These are phyloP conservation scores for Hemicentrotus pulcherrimus DNA, from an alignment of 35 echinoderm and acorn worm species.

Conservation along the genomic window DNA sequence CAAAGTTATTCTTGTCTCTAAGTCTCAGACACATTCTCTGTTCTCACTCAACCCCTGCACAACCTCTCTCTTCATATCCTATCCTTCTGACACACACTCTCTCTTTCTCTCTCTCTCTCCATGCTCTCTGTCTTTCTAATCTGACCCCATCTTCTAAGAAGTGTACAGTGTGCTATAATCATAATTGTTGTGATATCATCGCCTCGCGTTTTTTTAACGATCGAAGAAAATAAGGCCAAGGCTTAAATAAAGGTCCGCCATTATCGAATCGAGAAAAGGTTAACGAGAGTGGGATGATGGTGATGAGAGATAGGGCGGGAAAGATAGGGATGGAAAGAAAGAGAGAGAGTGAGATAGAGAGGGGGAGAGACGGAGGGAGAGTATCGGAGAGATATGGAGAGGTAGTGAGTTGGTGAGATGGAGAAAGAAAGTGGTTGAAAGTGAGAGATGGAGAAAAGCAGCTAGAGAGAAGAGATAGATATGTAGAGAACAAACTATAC, in stretches of 20 bases:
- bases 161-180: neutral
- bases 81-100: neutral
- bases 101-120: neutral
- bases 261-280: slow-evolving; percentile 18
- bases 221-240: neutral
- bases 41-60: too few relatives aligned
- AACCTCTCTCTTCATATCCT: too few relatives aligned
- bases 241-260: neutral
- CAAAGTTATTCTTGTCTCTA: too few relatives aligned
- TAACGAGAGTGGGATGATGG: neutral
- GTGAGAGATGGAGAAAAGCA: too few relatives aligned
- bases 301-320: neutral
- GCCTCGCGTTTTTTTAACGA: neutral
- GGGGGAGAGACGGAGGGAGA: too few relatives aligned
- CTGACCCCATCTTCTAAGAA: neutral
- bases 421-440: too few relatives aligned
- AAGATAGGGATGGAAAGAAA: neutral
- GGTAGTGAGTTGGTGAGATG: too few relatives aligned
- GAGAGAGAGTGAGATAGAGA: neutral
- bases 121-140: neutral
- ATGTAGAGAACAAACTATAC: neutral
- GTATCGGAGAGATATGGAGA: too few relatives aligned
- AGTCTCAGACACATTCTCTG: too few relatives aligned
- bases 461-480: neutral
- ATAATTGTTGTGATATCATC: slow-evolving; percentile 1